Evolutionary conservation across 2,113 vertebrate genomes (phyloP), one percentile per base, ranked within the genome.

Genomic region (Elanoides forficatus): DNA sequence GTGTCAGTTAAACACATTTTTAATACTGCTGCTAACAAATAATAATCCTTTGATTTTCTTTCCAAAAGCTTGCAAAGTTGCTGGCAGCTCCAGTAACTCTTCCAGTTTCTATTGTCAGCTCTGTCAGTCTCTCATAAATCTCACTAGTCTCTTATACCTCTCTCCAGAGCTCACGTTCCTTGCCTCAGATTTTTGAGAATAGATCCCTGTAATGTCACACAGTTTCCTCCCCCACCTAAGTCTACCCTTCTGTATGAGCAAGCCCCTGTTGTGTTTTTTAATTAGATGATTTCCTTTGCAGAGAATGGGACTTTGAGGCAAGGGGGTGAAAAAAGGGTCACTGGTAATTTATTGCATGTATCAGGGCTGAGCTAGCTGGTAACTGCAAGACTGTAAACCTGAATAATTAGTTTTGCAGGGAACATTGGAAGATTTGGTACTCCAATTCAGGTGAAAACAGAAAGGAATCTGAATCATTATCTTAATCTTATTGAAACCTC

Each of bases 291-390:
- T 23, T 55, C 79, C 43, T 73, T 92, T 84, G 22, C 58, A 94
- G 74, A 73, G 71, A 88, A 68, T 3, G 32, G 76, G 47, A 85
- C 40, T 87, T 86, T 1, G 73, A 92, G 84, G 62, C 53, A 95
- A 92, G 86, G 62, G 59, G 94, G 86, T 93, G 80, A 94, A 79
- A 55, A 93, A 93, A 66, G 27, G 88, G 81, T 95, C 91, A 60
- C 26, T 42, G 55, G 10, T 93, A 66, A 95, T 95, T 87, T 95
- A 95, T 79, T 82, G 66, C 75, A 70, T 26, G 53, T 79, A 17
- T 68, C 25, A 38, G 43, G 42, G 34, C 75, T 93, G 80, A 78
- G 47, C 4, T 10, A 81, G 92, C 68, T 81, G 68, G 55, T 40
- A 78, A 89, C 72, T 72, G 80, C 34, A 53, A 36, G 84, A 48